A percentile compares a stretch with the other conserved stretches of the same genome.
Evolutionary conservation across 1,140 invertebrate genomes (phyloP).

Genomic region (Streblospio benedicti): DNA sequence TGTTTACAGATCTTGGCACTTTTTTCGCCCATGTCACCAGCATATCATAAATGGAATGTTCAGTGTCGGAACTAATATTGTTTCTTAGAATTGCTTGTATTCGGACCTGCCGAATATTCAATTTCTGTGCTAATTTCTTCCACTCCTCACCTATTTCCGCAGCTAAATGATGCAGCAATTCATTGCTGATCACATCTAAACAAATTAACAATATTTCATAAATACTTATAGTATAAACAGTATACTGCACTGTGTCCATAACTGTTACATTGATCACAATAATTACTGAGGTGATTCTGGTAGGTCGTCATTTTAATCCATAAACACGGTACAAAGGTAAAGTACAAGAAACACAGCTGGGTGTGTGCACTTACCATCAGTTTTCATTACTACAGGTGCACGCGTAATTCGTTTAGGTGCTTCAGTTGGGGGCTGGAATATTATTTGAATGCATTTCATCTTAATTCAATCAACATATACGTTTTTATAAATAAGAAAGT

Average conservation of each 20-base stretch:
- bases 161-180: conserved; percentile 27
- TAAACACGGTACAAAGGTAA: no score
- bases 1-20: conserved; percentile 30
- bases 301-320: no score
- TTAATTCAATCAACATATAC: no score
- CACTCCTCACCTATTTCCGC: conserved; percentile 37
- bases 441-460: no score
- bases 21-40: conserved; percentile 37
- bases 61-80: conserved; percentile 21
- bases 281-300: no score
- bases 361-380: conserved; percentile 27
- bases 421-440: conserved; percentile 32
- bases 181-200: conserved; percentile 31
- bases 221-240: no score
- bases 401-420: conserved; percentile 27
- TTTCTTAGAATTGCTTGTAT: conserved; percentile 37
- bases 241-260: no score
- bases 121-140: conserved; percentile 28
- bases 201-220: no score
- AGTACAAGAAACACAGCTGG: no score
- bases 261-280: no score
- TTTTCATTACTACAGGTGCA: conserved; percentile 25
- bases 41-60: conserved; percentile 35
- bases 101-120: conserved; percentile 28
- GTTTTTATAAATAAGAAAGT: no score